Evolutionary conservation across 2,797 vertebrate genomes (phyloP), one percentile per base, ranked within the genome.

Genomic region (Antrozous pallidus): DNA sequence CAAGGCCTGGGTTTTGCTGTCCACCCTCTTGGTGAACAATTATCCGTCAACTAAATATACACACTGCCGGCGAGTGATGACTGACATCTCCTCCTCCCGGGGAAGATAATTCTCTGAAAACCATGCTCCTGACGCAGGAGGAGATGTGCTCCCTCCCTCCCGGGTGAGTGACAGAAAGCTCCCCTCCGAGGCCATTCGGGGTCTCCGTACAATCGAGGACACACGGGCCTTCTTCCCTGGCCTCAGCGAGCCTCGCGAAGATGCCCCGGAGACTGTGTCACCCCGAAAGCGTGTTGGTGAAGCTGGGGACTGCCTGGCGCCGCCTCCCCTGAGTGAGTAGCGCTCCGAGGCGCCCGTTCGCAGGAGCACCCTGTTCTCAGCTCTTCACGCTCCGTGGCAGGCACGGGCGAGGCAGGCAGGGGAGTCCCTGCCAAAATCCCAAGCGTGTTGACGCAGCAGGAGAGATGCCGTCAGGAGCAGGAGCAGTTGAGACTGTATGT

Each of bases 401-500:
- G 58, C 96, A 85, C 81, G 47, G 91, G 36, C 0, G 7, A 92
- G 94, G 91, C 90, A 96, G 97, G 96, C 58, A 17, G 7, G 13
- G 7, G 2, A 8, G 47, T 95, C 94, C 96, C 69, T 97, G 97
- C 94, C 90, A 97, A 95, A 93, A 96, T 65, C 26, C 47, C 51
- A 33, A 94, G 92, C 2, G 17, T 56, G 87, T n/a, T 83, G 78
- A 38, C 96, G 92, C 96, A 6, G 9, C 85, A 61, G 81, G 94
- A 84, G 90, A 93, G 96, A 92, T 93, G 73, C 96, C 94, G 87
- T 91, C 95, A n/a, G 94, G 70, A 97, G 93, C 95, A 98, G 95
- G 70, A 97, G 93, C 79, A 88, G 88, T 96, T 97, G 94, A 96
- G 97, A 97, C 90, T 96, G 95, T 96, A 96, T 97, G 96, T 97